Evolutionary conservation across 2,113 vertebrate genomes (phyloP), one percentile per base, ranked within the genome.

Genomic region (Ciconia maguari): DNA sequence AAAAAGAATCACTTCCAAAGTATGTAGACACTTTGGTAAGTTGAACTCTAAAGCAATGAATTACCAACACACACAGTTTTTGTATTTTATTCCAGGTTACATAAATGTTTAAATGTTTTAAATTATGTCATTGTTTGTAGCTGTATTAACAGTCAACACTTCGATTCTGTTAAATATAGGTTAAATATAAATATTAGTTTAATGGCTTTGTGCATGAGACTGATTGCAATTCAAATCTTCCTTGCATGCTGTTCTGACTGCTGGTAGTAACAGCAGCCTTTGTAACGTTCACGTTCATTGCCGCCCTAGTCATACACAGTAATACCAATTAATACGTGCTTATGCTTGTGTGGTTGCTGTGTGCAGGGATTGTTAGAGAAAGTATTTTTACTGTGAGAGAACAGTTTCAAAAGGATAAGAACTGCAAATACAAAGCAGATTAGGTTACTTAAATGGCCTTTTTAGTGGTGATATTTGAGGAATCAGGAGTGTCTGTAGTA

Each of bases 181-280:
- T 88, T 93, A 89, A 95, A 86, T 96, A 78, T 93, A 92, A 94
- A 96, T 95, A 87, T 92, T 89, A 85, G 84, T 68, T 75, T 95
- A 88, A 82, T 96, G 91, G 82, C 75, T 94, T 96, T 92, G 51
- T 94, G 65, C 77, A 58, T 96, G 93, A 79, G 78, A 44, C 71
- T 90, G 91, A 96, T 95, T 95, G 77, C 29, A 94, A 93, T 93
- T 94, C 79, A 93, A 20, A 87, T 93, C 87, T 89, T 91, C 72
- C 64, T 78, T 80, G 87, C 20, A 32, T 83, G 81, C 83, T 76
- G 10, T 85, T 97, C 88, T 97, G 94, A 70, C 85, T 80, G 70
- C 71, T 77, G 75, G 92, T 94, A 51, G 81, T 49, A 94, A 94
- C 68, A 91, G 87, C 77, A 95, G 89, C 68, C 38, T 92, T 90